Evolutionary conservation across 2,113 vertebrate species (phyloP), one percentile per base, ranked within the genome.

Genomic region (Ochotona princeps): DNA sequence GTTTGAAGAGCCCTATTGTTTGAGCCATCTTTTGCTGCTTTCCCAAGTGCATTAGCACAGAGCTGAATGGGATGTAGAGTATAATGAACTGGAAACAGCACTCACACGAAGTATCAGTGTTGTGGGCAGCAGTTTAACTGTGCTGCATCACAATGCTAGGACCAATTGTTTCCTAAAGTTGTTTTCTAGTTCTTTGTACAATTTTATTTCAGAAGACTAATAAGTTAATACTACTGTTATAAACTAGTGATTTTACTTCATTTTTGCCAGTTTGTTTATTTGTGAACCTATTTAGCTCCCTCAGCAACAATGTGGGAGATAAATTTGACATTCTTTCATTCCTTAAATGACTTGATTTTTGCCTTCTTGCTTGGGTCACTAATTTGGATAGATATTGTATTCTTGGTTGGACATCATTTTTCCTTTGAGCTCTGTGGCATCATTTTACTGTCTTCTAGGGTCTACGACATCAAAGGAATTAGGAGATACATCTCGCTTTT

Each of bases 331-430:
- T 70, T 28, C 49, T 70, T 85, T 23, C 26, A 20, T 88, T 18
- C 82, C 38, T 74, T 21, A 87, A 88, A 82, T 82, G 28, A 87
- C 23, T 65, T 72, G 49, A 70, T 47, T 79, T 83, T 66, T 87
- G 66, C 32, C 67, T 21, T 87, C 5, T 25, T 57, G 32, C 26
- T 73, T 81, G n/a, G 10, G 70, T 92, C 73, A 25, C 6, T 38
- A 72, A 63, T 65, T 81, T 92, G 51, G 14, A 15, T 92, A n/a
- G 30, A 1, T 28, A 67, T 74, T 88, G 23, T 11, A 57, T 67
- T 88, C 51, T 67, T 57, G 54, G 47, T 81, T 87, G 32, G 57
- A 54, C 66, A 92, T 57, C 2, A 74, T 87, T 82, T 66, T 74
- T 66, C n/a, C 25, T 65, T 30, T 1, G 12, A 81, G 80, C 38